phyloP scores from a whole-genome alignment of 1,140 invertebrate genomes.

The Euwallacea fornicatus region DNA sequence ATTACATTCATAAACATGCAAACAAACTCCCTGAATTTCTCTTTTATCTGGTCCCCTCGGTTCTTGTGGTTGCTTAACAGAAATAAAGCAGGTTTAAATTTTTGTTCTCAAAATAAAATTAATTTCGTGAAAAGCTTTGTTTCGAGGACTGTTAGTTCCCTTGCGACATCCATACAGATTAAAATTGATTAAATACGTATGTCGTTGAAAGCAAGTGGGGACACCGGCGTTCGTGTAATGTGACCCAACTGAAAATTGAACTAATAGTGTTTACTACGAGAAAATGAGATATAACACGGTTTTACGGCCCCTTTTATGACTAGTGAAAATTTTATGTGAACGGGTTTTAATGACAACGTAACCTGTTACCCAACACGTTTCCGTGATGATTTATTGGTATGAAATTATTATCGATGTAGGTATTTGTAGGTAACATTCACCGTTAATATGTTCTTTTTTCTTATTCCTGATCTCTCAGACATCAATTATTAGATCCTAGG shows the following conservation, averaged over 20 bases:
- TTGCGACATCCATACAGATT: no score
- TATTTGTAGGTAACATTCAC: not conserved
- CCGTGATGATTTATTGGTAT: slow-evolving; percentile 5
- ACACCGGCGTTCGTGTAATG: not conserved
- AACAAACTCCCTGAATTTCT: not conserved
- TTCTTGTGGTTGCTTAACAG: slow-evolving; percentile 1
- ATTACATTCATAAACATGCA: slow-evolving; percentile 15
- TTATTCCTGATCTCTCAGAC: no score
- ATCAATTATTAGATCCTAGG: no score
- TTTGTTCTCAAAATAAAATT: not conserved
- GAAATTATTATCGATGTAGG: slow-evolving; percentile 8
- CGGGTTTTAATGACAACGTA: not conserved
- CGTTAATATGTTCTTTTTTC: no score
- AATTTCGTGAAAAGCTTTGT: not conserved
- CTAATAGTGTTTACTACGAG: not conserved
- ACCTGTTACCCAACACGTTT: slow-evolving; percentile 6
- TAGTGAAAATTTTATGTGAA: slow-evolving; percentile 2
- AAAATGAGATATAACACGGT: not conserved
- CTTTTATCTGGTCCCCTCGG: slow-evolving; percentile 4
- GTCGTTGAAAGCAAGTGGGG: not conserved
- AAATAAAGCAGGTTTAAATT: slow-evolving; percentile 2
- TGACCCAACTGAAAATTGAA: not conserved
- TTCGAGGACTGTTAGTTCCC: no score
- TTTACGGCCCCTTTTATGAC: slow-evolving; percentile 6
- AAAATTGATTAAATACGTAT: no score